These are phyloP conservation scores for Leucoraja ocellata DNA, from an alignment of 2,797 vertebrate species.

Conservation along the genomic window DNA sequence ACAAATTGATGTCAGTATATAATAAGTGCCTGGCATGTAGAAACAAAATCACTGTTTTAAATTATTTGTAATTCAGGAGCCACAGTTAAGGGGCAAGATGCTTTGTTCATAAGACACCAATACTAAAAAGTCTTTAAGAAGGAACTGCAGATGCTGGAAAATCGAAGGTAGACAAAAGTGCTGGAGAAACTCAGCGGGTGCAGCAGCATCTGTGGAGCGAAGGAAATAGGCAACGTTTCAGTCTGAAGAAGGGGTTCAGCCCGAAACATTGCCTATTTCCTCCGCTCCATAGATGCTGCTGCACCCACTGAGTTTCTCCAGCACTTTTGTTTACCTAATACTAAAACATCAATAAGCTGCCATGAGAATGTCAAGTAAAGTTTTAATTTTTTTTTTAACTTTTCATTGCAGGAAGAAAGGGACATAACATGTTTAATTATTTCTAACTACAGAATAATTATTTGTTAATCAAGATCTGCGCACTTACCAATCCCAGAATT, in stretches of 20 bases:
- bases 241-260: too few species aligned
- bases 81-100: not conserved
- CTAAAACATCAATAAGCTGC: not conserved
- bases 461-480: not conserved
- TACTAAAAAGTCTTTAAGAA: not conserved
- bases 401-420: not conserved
- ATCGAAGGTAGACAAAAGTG: too few species aligned
- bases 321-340: not conserved
- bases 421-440: not conserved
- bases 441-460: not conserved
- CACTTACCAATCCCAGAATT: conserved; percentile 88
- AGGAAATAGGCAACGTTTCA: too few species aligned
- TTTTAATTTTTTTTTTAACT: not conserved
- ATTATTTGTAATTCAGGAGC: not conserved
- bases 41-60: not conserved
- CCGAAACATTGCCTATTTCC: too few species aligned
- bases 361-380: not conserved
- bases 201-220: too few species aligned
- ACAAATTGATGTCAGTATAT: not conserved
- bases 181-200: too few species aligned
- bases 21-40: not conserved
- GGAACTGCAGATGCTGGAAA: too few species aligned
- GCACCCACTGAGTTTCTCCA: too few species aligned
- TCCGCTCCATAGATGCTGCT: too few species aligned
- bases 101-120: not conserved